Evolutionary conservation across 2,797 vertebrate species (phyloP).

Genomic region (Margarornis squamiger): DNA sequence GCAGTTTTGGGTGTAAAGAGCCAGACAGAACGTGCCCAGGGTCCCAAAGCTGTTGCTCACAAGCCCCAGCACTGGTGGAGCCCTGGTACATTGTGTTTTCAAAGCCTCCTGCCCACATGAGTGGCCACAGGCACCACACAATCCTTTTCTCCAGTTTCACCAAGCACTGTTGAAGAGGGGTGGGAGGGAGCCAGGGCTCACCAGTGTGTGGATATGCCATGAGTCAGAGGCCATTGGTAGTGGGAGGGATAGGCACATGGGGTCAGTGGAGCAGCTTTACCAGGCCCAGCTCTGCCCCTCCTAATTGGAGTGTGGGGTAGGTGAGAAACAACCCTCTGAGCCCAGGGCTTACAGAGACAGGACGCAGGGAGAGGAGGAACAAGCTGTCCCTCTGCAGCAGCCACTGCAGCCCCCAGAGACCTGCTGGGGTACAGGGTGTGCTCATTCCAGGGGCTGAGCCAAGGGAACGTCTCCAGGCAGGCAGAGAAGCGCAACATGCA

Average conservation of each 20-base stretch:
- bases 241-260: fast-evolving
- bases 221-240: not conserved
- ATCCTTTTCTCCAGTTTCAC: not conserved
- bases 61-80: fast-evolving
- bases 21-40: not conserved
- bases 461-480: not conserved
- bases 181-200: not conserved
- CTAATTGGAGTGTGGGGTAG: not conserved
- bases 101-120: not conserved
- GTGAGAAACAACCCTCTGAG: not conserved
- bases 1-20: not conserved
- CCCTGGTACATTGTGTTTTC: not conserved
- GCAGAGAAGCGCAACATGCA: not conserved
- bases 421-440: not conserved
- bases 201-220: not conserved
- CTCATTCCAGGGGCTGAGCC: not conserved
- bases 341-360: not conserved
- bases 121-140: not conserved
- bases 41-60: not conserved
- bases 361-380: fast-evolving
- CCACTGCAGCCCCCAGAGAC: not conserved
- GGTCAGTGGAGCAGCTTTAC: not conserved
- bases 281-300: not conserved
- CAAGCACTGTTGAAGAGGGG: fast-evolving
- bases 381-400: not conserved